Evolutionary conservation across 2,888 invertebrate species (phyloP), one percentile per base, ranked within the genome.

Genomic region (Ptycholaimellus sp.): DNA sequence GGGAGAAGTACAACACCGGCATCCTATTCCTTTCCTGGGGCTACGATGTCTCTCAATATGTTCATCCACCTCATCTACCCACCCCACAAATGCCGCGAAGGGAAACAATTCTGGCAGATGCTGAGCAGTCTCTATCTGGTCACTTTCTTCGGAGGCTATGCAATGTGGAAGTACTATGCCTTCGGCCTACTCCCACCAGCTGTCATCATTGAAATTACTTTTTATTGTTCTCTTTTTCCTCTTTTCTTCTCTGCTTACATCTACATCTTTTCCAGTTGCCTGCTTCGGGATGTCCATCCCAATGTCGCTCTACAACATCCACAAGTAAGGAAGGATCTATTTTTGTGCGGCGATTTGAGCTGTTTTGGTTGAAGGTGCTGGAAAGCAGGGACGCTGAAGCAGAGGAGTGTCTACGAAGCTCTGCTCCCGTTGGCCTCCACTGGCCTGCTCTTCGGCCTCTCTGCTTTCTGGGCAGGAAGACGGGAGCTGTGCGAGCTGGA

Each of bases 1-100:
- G 90, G 82, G 96, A 99, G 65, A 99, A 99, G 56, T 99, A 99
- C 67, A 93, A 90, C 61, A 96, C 96, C n/a, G 58, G 63, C 3
- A 70, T 82, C 11, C 61, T 76, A 14, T 96, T 81, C 63, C 67
- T 99, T 47, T 93, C 96, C 1, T 96, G 96, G 96, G 85, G 83
- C 35, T 96, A 96, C 59, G 96, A 99, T 63, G 72, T 85, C 45
- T 85, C 87, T 43, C 90, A 93, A 77, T 71, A 87, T 63, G 87
- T 90, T n/a, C n/a, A n/a, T n/a, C n/a, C n/a, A n/a, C n/a, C n/a
- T n/a, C n/a, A n/a, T n/a, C n/a, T n/a, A n/a, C n/a, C n/a, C n/a
- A n/a, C n/a, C n/a, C n/a, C n/a, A n/a, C n/a, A n/a, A n/a, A n/a
- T n/a, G n/a, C n/a, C n/a, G n/a, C n/a, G n/a, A n/a, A n/a, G n/a